Percentiles rank a stretch among this genome's conserved stretches.
Evolutionary conservation across 2,797 vertebrate genomes (phyloP).

Genomic region (Valencia hispanica): DNA sequence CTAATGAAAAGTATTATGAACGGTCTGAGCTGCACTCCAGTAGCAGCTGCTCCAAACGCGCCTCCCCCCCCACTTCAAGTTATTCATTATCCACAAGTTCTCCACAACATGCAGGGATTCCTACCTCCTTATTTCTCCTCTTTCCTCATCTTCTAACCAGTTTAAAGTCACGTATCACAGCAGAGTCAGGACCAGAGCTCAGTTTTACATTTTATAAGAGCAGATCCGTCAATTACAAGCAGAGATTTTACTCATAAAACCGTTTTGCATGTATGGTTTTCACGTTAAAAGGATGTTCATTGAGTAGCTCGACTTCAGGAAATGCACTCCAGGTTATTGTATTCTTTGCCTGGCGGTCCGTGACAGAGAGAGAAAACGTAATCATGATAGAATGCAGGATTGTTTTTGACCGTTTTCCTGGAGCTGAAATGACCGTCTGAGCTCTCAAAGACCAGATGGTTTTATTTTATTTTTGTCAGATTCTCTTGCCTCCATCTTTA

Average conservation of each 20-base stretch:
- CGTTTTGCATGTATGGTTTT: neutral
- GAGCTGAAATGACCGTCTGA: neutral
- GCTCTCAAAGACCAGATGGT: neutral
- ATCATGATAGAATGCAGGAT: neutral
- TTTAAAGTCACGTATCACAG: neutral
- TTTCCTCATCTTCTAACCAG: neutral
- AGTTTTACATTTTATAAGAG: neutral
- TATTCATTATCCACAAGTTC: neutral
- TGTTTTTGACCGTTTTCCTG: conserved; percentile 2
- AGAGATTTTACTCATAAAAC: neutral
- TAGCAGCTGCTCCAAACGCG: conserved; percentile 58
- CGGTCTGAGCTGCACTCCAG: neutral
- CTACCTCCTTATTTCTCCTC: conserved; percentile 7
- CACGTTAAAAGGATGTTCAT: neutral
- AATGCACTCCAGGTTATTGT: neutral
- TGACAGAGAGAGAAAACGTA: neutral
- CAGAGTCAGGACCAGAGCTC: no score
- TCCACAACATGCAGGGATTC: conserved; percentile 15
- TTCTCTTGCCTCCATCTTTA: neutral
- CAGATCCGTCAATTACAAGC: neutral
- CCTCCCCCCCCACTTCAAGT: conserved; percentile 38
- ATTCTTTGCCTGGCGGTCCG: neutral
- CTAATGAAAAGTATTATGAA: neutral
- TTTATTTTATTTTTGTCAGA: neutral
- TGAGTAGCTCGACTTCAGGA: neutral